Conservation (phyloP, 1,140 invertebrate genomes). For the Druon quercuslanigerum region DNA sequence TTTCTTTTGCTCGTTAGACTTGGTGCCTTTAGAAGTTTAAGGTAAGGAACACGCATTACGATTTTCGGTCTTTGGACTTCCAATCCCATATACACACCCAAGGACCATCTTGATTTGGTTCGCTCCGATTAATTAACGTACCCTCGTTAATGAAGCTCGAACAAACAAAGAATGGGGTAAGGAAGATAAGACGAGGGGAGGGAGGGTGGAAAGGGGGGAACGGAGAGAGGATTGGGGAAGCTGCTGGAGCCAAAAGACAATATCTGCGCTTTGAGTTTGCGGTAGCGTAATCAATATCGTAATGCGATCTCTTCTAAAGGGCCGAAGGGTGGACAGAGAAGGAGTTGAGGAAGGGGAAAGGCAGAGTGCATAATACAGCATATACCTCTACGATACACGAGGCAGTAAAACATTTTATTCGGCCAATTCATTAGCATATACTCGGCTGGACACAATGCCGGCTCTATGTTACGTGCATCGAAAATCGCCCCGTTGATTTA, state of each 20-base stretch:
- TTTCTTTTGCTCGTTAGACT: neutral
- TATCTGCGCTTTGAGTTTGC: neutral
- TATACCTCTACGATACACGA: neutral
- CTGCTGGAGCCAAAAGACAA: neutral
- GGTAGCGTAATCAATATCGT: slow-evolving; percentile 56
- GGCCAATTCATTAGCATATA: slow-evolving; percentile 57
- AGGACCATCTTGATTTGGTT: slow-evolving; percentile 48
- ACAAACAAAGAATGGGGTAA: slow-evolving; percentile 39
- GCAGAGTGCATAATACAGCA: neutral
- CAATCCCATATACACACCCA: neutral
- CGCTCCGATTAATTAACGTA: slow-evolving; percentile 61
- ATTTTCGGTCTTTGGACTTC: neutral
- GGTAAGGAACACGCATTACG: neutral
- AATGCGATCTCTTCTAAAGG: slow-evolving; percentile 51
- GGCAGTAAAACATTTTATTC: slow-evolving; percentile 58
- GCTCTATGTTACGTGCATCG: slow-evolving; percentile 43
- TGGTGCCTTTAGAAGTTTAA: neutral
- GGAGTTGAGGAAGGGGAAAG: neutral
- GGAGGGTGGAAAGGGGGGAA: neutral
- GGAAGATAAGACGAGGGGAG: neutral
- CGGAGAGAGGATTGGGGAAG: neutral
- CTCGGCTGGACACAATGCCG: slow-evolving; percentile 23
- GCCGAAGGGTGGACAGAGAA: slow-evolving; percentile 37
- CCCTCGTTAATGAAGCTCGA: slow-evolving; percentile 56
- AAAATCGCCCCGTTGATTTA: slow-evolving; percentile 62